Evolutionary conservation across 2,888 invertebrate species (phyloP).

Genomic region (Phyto melanocephala): DNA sequence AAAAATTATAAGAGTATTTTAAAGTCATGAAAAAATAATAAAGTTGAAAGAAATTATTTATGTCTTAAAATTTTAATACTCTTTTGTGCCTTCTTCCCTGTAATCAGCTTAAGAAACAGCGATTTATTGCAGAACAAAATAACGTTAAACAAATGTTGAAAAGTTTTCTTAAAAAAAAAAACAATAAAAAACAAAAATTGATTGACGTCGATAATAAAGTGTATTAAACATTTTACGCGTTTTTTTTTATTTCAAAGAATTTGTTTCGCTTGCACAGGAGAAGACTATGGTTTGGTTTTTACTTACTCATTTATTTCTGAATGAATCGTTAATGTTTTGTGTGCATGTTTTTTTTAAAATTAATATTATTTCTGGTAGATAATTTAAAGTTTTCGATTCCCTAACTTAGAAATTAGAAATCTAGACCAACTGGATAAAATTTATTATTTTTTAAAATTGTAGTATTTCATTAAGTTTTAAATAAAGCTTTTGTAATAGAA

Average conservation of each 20-base stretch:
- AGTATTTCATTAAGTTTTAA: too few species aligned
- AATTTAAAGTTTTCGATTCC: constrained; percentile 3
- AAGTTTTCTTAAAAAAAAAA: constrained; percentile 11
- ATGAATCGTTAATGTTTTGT: constrained; percentile 15
- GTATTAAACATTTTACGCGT: constrained; percentile 24
- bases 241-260: neutral
- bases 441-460: too few species aligned
- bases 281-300: too few species aligned
- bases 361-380: neutral
- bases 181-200: constrained; percentile 26
- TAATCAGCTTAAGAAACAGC: neutral
- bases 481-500: too few species aligned
- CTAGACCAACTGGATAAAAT: too few species aligned
- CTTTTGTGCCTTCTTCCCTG: neutral
- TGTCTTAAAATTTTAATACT: neutral
- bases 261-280: neutral
- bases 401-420: too few species aligned
- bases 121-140: neutral
- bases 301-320: constrained; percentile 19
- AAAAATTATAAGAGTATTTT: neutral
- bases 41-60: neutral
- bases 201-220: constrained; percentile 43
- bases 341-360: neutral
- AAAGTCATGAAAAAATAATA: neutral
- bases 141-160: neutral